Base-by-base conservation (phyloP, 2,113 vertebrate genomes). In the Vimba vimba region DNA sequence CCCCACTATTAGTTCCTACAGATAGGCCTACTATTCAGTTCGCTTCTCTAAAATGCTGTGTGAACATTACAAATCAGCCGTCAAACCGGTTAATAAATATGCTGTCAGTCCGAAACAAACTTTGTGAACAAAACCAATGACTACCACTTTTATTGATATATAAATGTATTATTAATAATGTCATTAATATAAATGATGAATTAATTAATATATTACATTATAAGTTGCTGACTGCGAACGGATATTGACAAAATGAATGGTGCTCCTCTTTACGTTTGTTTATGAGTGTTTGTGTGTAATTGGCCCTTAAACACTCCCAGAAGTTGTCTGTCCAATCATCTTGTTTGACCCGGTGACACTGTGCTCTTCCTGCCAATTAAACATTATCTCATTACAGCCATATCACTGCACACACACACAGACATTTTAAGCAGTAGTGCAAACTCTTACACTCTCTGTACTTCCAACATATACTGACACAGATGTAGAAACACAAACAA, bases 371-470 rank as follows among this genome's bases (percentile, higher is more conserved):
- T 91, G 92, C 91, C 91, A 90, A 89, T 89, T 90, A 91, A 36
- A 88, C 92, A 92, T 91, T 92, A 91, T 89, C 91, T 92, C 90
- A 91, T 92, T 92, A 91, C 89, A 90, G 79, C 47, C 69, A 84
- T 84, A 86, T 79, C 82, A 81, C 84, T 83, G 87, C 83, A 71
- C 57, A 57, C 45, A 71, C n/a, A 71, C n/a, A 50, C 80, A 17
- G 25, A 55, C 85, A 30, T 36, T 81, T 47, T 39, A 50, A 25
- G 43, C 36, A 66, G 21, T 19, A 62, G 43, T 47, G 47, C 64
- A 50, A n/a, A 59, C 25, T 59, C 25, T 74, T n/a, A 64, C 30
- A 39, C 47, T n/a, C 45, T 50, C 86, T 71, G 19, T 52, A 19
- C 27, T 9, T 69, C 23, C 69, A 15, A 78, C 60, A 71, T 55